A percentile compares a stretch with the other conserved stretches of the same genome.
Conservation (phyloP, 2,113 vertebrate species). For the Hylia prasina region DNA sequence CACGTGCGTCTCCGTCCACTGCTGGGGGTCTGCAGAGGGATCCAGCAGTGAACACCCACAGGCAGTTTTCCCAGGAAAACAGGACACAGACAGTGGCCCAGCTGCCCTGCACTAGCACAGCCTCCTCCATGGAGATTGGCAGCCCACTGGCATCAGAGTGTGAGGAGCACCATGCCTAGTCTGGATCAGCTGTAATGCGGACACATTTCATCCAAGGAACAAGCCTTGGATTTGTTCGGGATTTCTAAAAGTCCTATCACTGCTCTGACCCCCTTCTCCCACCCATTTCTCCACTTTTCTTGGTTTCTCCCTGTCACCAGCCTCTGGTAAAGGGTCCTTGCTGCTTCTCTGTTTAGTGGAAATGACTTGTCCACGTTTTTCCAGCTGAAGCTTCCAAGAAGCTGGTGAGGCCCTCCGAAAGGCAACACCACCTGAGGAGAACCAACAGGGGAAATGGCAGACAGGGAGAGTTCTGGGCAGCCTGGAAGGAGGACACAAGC, state of each 20-base stretch:
- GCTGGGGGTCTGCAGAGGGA: constrained; percentile 83
- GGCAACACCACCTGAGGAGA: not conserved
- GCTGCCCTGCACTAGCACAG: not conserved
- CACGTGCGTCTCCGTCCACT: constrained; percentile 94
- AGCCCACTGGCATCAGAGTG: not conserved
- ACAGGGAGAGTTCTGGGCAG: not conserved
- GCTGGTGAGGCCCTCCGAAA: too few species aligned
- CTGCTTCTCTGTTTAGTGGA: not conserved
- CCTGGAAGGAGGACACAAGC: not conserved
- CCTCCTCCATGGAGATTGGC: rapidly evolving
- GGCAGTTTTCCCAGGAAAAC: not conserved
- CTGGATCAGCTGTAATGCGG: not conserved
- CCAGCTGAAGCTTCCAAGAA: not conserved
- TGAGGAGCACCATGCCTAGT: rapidly evolving
- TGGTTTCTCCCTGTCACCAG: not conserved
- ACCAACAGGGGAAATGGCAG: not conserved
- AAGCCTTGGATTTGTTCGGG: not conserved
- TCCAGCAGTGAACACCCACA: not conserved
- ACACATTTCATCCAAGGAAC: rapidly evolving
- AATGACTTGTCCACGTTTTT: not conserved
- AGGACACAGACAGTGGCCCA: not conserved
- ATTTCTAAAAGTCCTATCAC: not conserved
- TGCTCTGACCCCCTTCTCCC: not conserved
- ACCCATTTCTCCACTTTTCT: not conserved
- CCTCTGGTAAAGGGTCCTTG: not conserved